Base-by-base conservation (phyloP, 2,888 invertebrate species). In the Saturnia pavonia region DNA sequence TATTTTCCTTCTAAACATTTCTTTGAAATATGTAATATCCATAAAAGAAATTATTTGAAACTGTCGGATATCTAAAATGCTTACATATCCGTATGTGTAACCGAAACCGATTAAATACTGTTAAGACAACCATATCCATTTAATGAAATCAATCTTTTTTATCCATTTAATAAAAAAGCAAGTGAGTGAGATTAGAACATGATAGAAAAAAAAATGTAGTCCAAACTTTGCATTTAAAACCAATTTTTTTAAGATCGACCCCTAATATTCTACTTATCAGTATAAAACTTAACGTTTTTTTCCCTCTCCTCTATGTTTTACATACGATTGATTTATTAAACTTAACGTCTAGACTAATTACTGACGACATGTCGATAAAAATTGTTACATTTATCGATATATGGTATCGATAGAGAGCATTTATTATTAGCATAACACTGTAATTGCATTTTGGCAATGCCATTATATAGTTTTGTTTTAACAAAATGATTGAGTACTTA, bases 401-500 rank as follows among this genome's bases (percentile, higher is more conserved):
- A 16, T 48, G 48, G 22, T 65, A 65, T 51, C 66, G 65, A 40
- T 51, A 51, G 40, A 51, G 48, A 40, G 57, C 57, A 60, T 60
- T 60, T 60, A 60, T 60, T 60, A 25, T 60, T 27, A 60, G 6
- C 25, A 14, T 14, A 27, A 60, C 2, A 19, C 14, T 19, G 14
- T 60, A 27, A 27, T 60, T 25, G 57, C 14, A 60, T 60, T 60
- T 69, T 34, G 40, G 22, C 43, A 43, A 66, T 22, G 14, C n/a
- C 66, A 19, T 43, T 27, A 65, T 48, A 51, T 65, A 48, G 27
- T 48, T 54, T 54, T 22, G 2, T 54, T 54, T 69, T 69, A 43
- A 63, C 45, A 25, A 65, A 69, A 45, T 65, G 51, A 68, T 48
- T 69, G 65, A 65, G 69, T 69, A 69, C 48, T 69, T 69, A 69